These are phyloP conservation scores for Rhamnusium bicolor DNA, from an alignment of 2,888 invertebrate genomes.

Conservation along the genomic window DNA sequence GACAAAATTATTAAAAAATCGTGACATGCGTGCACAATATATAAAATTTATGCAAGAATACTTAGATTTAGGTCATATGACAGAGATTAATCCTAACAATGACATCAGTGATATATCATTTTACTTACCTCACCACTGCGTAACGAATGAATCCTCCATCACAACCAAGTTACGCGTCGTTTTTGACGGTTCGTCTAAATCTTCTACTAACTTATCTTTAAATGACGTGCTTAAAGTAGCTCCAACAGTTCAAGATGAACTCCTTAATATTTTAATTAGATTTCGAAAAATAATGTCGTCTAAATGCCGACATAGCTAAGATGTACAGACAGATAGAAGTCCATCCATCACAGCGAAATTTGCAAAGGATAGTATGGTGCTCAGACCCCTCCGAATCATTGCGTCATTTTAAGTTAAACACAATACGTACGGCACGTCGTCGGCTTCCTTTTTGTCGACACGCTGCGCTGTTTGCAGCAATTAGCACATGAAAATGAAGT, in stretches of 20 bases:
- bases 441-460: neutral
- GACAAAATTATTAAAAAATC: neutral
- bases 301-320: slow-evolving; percentile 22
- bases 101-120: neutral
- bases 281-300: too few species aligned
- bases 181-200: neutral
- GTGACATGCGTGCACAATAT: neutral
- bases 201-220: neutral
- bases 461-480: neutral
- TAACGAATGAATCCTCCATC: too few species aligned
- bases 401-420: neutral
- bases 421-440: neutral
- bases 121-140: slow-evolving; percentile 1
- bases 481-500: neutral
- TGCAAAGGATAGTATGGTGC: slow-evolving; percentile 31
- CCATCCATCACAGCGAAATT: neutral
- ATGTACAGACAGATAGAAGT: slow-evolving; percentile 33
- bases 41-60: slow-evolving; percentile 38
- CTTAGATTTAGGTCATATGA: slow-evolving; percentile 30
- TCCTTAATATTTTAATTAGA: neutral
- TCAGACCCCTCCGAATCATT: neutral
- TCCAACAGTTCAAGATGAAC: neutral
- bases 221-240: neutral
- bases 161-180: too few species aligned
- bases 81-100: neutral